phyloP scores from a whole-genome alignment of 1,140 invertebrate species.

The Ylistrum balloti region DNA sequence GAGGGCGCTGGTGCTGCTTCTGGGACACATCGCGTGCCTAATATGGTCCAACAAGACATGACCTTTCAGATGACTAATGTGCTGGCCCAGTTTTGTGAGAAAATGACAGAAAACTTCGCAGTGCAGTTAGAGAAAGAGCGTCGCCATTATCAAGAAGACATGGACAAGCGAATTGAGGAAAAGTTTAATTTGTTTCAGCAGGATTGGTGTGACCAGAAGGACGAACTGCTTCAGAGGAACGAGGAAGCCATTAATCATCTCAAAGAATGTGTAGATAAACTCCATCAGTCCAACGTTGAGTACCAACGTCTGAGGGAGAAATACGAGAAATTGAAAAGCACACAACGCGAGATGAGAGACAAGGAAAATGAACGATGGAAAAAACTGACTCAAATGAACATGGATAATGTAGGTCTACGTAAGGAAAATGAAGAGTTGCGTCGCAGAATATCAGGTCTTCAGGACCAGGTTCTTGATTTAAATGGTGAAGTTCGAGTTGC shows the following conservation, averaged over 20 bases:
- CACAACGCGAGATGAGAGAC: slow-evolving; percentile 57
- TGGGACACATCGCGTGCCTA: neutral
- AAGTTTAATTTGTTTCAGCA: slow-evolving; percentile 46
- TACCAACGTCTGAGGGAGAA: slow-evolving; percentile 53
- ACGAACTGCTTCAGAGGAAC: slow-evolving; percentile 47
- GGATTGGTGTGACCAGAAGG: slow-evolving; percentile 54
- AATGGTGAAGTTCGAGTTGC: slow-evolving; percentile 45
- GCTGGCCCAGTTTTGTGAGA: slow-evolving; percentile 52
- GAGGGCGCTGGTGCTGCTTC: slow-evolving; percentile 42
- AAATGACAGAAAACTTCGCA: slow-evolving; percentile 49
- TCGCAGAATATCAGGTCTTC: slow-evolving; percentile 44
- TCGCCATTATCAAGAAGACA: slow-evolving; percentile 49
- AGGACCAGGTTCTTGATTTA: slow-evolving; percentile 53
- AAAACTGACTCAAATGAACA: slow-evolving; percentile 53
- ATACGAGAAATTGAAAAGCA: slow-evolving; percentile 56
- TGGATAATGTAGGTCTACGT: slow-evolving; percentile 51
- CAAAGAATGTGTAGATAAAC: slow-evolving; percentile 53
- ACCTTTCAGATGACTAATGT: slow-evolving; percentile 52
- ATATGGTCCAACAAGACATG: slow-evolving; percentile 46
- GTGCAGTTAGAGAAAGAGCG: slow-evolving; percentile 48
- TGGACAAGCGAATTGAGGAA: slow-evolving; percentile 57
- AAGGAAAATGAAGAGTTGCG: slow-evolving; percentile 51
- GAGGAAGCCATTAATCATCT: slow-evolving; percentile 56
- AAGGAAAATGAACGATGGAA: slow-evolving; percentile 61
- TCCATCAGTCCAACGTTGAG: slow-evolving; percentile 49